Conservation (phyloP, 2,113 vertebrate species). For the Halcyon malimbica region DNA sequence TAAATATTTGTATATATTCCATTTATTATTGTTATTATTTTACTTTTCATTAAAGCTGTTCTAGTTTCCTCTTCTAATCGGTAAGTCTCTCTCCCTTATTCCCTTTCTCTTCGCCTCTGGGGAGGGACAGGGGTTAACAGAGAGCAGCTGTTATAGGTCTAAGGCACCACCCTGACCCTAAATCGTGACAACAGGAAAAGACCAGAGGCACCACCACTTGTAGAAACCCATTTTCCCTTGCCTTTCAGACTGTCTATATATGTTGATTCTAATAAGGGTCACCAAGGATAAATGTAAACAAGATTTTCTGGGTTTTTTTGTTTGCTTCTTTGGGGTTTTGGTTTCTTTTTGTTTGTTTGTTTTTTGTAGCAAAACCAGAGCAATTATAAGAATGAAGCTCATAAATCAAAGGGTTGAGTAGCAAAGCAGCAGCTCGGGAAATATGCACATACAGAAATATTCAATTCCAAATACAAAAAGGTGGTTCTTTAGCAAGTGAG, state of each 20-base stretch:
- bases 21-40: no score
- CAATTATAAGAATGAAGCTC: not conserved
- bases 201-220: not conserved
- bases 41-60: no score
- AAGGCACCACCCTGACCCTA: no score
- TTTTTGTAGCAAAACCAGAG: not conserved
- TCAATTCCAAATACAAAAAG: not conserved
- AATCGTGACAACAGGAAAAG: not conserved
- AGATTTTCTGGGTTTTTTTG: not conserved
- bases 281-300: not conserved
- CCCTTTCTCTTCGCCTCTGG: no score
- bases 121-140: no score
- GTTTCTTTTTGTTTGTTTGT: no score
- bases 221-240: not conserved
- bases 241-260: not conserved
- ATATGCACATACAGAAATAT: not conserved
- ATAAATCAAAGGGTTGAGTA: not conserved
- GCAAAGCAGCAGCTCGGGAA: not conserved
- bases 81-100: no score
- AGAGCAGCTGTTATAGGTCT: no score
- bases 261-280: not conserved
- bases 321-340: no score
- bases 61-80: no score
- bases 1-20: no score
- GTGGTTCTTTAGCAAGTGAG: rapidly evolving